A percentile compares a stretch with the other conserved stretches of the same genome.
Conservation (phyloP, 2,113 vertebrate genomes). For the Sialia sialis region DNA sequence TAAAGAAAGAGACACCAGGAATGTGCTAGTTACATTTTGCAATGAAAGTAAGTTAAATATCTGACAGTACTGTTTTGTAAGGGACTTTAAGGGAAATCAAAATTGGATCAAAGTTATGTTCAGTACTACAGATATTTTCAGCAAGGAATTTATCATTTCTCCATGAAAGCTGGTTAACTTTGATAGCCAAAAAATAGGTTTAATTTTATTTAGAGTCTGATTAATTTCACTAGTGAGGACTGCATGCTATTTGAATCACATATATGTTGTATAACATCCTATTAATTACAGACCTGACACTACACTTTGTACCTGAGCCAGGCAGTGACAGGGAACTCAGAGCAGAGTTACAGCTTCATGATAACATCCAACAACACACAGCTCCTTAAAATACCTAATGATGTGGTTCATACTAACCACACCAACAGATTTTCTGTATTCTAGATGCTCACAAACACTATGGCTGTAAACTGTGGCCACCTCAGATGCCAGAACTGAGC, state of each 20-base stretch:
- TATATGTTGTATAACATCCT: neutral
- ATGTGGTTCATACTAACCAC: neutral
- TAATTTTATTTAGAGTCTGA: neutral
- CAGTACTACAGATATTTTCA: neutral
- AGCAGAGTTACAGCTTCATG: neutral
- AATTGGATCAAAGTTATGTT: neutral
- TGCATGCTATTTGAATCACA: neutral
- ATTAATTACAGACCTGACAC: neutral
- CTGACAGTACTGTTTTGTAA: neutral
- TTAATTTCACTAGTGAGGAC: neutral
- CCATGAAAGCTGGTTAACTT: neutral
- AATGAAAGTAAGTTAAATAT: neutral
- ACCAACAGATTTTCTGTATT: neutral
- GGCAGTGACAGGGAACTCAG: neutral
- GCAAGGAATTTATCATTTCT: neutral
- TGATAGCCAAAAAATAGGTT: neutral
- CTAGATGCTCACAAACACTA: neutral
- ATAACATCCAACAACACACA: neutral
- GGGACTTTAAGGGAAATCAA: neutral
- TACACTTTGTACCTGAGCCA: neutral
- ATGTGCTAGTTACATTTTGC: neutral
- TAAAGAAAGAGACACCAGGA: neutral
- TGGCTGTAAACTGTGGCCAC: neutral
- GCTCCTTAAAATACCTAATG: neutral
- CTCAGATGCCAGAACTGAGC: neutral